A percentile compares a stretch with the other conserved stretches of the same genome.
These are phyloP conservation scores for Phalacrocorax brasilianus DNA, from an alignment of 2,113 vertebrate species.

Conservation along the genomic window DNA sequence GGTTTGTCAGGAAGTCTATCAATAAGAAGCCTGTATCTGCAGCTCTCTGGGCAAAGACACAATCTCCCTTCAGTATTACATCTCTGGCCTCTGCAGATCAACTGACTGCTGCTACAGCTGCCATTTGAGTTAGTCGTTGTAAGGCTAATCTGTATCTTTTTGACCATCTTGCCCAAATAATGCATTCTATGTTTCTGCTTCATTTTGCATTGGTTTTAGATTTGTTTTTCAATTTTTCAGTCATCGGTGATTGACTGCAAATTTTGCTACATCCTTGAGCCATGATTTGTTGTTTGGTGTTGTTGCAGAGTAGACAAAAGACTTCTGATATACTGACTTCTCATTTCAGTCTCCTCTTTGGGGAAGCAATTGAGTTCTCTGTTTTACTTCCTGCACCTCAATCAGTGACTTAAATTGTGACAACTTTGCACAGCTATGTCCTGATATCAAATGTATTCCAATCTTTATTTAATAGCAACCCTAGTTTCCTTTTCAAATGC, in stretches of 20 bases:
- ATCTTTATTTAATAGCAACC: background rate
- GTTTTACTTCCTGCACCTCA: background rate
- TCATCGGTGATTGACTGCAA: background rate
- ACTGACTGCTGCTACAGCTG: background rate
- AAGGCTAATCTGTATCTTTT: background rate
- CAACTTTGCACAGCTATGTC: background rate
- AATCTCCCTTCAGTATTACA: background rate
- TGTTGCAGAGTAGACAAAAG: background rate
- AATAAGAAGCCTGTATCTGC: background rate
- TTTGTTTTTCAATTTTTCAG: background rate
- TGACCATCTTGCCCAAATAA: background rate
- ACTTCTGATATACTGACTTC: background rate
- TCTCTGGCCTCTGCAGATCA: background rate
- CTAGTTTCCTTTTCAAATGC: background rate
- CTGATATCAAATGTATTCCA: background rate
- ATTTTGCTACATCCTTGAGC: background rate
- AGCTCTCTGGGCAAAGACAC: background rate
- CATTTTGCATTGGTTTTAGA: background rate
- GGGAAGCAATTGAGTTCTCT: background rate
- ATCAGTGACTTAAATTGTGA: background rate
- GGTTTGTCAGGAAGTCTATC: background rate
- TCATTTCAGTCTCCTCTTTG: background rate
- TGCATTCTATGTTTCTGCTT: background rate
- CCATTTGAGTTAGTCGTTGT: background rate
- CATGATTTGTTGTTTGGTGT: background rate